phyloP scores from a whole-genome alignment of 2,888 invertebrate genomes.

The Anthophora plumipes region DNA sequence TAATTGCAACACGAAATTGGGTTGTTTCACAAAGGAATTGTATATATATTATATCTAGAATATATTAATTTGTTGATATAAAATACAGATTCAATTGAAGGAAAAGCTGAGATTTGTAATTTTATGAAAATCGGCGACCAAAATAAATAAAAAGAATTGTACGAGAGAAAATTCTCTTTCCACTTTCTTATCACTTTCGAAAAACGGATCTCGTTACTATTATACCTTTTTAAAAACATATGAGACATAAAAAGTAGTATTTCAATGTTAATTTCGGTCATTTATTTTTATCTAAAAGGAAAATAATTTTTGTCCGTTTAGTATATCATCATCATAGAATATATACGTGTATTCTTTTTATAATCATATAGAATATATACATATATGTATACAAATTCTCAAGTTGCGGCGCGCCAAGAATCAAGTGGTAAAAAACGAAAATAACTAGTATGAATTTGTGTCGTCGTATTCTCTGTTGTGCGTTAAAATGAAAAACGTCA shows the following conservation, averaged over 20 bases:
- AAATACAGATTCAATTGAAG: slow-evolving; percentile 1
- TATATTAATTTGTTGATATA: slow-evolving; percentile 20
- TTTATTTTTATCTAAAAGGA: too few relatives aligned
- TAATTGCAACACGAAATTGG: neutral
- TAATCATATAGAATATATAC: neutral
- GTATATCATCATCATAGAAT: too few relatives aligned
- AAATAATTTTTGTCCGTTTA: too few relatives aligned
- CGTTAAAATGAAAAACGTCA: slow-evolving; percentile 17
- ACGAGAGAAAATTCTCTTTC: neutral
- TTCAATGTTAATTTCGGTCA: too few relatives aligned
- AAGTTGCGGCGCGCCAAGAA: neutral
- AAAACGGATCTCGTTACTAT: too few relatives aligned
- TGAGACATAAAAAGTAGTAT: too few relatives aligned
- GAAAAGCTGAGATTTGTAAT: slow-evolving; percentile 34
- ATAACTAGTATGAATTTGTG: slow-evolving; percentile 1
- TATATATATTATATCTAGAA: slow-evolving; percentile 25
- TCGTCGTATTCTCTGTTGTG: neutral
- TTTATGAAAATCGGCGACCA: slow-evolving; percentile 20
- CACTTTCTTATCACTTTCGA: neutral
- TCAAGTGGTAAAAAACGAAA: neutral
- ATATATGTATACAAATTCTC: neutral
- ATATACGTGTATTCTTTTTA: neutral
- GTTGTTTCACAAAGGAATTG: slow-evolving; percentile 14
- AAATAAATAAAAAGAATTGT: slow-evolving; percentile 30
- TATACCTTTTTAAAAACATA: too few relatives aligned